Evolutionary conservation across 2,113 vertebrate species (phyloP).

Genomic region (Pipa parva): DNA sequence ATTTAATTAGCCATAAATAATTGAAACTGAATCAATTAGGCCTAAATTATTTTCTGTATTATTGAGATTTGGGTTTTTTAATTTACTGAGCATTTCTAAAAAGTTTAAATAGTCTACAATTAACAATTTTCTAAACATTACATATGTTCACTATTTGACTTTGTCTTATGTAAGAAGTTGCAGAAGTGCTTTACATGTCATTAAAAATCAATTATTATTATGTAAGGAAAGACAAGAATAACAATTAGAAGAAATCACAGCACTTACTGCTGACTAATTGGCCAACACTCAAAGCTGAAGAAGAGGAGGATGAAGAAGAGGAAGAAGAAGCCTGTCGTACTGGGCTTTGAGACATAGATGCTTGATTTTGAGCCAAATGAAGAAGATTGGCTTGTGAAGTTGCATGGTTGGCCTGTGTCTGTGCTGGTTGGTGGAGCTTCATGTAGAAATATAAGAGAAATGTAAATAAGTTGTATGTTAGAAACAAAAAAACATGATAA

Average conservation of each 20-base stretch:
- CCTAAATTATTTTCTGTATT: too few relatives aligned
- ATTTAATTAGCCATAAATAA: too few relatives aligned
- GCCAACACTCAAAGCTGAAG: constrained; percentile 95
- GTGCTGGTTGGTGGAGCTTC: constrained; percentile 82
- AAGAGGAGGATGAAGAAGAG: constrained; percentile 89
- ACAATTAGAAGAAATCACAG: constrained; percentile 50
- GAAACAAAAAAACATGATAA: too few relatives aligned
- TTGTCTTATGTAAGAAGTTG: too few relatives aligned
- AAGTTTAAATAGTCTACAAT: too few relatives aligned
- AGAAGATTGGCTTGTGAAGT: constrained; percentile 85
- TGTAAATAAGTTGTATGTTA: constrained; percentile 11
- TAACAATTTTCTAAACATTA: too few relatives aligned
- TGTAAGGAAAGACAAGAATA: not conserved
- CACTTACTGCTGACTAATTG: constrained; percentile 99
- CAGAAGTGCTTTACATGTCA: too few relatives aligned
- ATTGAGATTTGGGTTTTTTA: too few relatives aligned
- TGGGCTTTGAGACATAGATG: constrained; percentile 79
- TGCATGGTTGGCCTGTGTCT: constrained; percentile 77
- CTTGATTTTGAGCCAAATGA: constrained; percentile 91
- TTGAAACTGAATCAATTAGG: too few relatives aligned
- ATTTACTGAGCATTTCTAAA: too few relatives aligned
- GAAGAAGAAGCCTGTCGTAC: constrained; percentile 80
- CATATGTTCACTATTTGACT: too few relatives aligned
- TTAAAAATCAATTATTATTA: too few relatives aligned
- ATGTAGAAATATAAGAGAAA: constrained; percentile 57